These are phyloP conservation scores for Standfussiana lucernea DNA, from an alignment of 2,888 invertebrate species.

Conservation along the genomic window DNA sequence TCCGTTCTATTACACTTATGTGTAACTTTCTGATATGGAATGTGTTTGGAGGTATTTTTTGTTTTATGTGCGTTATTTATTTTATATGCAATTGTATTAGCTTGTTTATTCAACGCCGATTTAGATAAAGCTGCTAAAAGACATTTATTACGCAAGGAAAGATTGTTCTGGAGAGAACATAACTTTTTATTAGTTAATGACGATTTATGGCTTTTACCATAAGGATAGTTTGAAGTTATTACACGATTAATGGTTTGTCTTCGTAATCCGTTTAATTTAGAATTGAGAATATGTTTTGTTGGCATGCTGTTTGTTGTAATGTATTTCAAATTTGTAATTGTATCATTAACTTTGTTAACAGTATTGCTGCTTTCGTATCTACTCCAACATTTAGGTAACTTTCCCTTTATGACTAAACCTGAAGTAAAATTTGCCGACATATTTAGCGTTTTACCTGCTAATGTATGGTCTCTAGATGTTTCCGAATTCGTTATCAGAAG, in stretches of 20 bases:
- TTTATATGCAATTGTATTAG: slow-evolving; percentile 15
- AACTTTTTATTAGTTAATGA: slow-evolving; percentile 14
- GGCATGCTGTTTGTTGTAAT: neutral
- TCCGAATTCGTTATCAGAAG: slow-evolving; percentile 15
- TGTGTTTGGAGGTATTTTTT: slow-evolving; percentile 19
- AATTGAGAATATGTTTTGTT: neutral
- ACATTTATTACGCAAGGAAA: slow-evolving; percentile 8
- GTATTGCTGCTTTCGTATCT: slow-evolving; percentile 1
- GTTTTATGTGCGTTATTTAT: slow-evolving; percentile 10
- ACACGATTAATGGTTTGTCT: neutral
- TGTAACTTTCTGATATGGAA: neutral
- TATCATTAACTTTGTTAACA: slow-evolving; percentile 8
- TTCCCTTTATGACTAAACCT: neutral
- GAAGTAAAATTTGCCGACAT: slow-evolving; percentile 24
- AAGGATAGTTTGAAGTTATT: neutral
- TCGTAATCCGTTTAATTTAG: neutral
- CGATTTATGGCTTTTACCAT: slow-evolving; percentile 2
- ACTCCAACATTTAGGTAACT: slow-evolving; percentile 9
- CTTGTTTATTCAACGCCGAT: neutral
- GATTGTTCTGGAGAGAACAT: neutral
- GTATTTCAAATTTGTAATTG: neutral
- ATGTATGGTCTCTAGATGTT: slow-evolving; percentile 12
- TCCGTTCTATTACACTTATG: neutral
- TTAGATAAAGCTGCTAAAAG: slow-evolving; percentile 7
- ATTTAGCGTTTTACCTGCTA: slow-evolving; percentile 40